Base-by-base conservation (phyloP, 2,888 invertebrate genomes). In the Pseudolycoriella hygida region DNA sequence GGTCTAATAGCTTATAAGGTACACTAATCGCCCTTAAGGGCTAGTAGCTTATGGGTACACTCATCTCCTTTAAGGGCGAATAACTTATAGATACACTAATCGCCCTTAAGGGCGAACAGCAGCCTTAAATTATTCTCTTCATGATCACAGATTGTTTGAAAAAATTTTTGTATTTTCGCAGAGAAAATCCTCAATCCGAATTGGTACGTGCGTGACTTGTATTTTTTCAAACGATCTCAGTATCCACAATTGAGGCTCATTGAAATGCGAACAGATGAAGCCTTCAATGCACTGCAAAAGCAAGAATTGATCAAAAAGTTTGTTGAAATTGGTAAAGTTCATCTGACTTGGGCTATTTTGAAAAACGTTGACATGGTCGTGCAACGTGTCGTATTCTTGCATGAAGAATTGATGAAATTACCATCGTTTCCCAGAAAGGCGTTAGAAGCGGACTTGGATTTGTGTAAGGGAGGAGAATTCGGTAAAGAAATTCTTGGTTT, bases 371-470 rank as follows among this genome's bases (percentile, higher is more conserved):
- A 89, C 55, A 87, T 87, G 87, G 87, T 96, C 10, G 93, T 96
- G 6, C 97, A 96, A 68, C 75, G 97, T 51, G 96, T 98, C 3
- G 93, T 96, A 2, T 98, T 98, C 60, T 72, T 99, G 5, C 97
- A 98, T 62, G 98, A 99, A 58, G 98, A 99, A 63, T 71, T 99
- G 8, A 94, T 96, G 80, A 98, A 98, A 61, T 69, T 98, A 8
- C 97, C 97, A 0, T 89, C 97, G 0, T 99, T 99, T 61, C 98
- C 98, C 0, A 74, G 98, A 25, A 97, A 97, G 67, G 96, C 97
- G 2, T 68, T 99, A 1, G 98, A 99, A 66, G 86, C 94, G 0
- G 96, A 98, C 62, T 76, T 98, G 53, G 88, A 90, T 56, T 71
- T 94, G 39, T 92, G 90, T 64, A 81, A 84, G 57, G 83, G 87